A percentile compares a stretch with the other conserved stretches of the same genome.
Evolutionary conservation across 2,797 vertebrate species (phyloP).

Genomic region (Microctenopoma lineatum): DNA sequence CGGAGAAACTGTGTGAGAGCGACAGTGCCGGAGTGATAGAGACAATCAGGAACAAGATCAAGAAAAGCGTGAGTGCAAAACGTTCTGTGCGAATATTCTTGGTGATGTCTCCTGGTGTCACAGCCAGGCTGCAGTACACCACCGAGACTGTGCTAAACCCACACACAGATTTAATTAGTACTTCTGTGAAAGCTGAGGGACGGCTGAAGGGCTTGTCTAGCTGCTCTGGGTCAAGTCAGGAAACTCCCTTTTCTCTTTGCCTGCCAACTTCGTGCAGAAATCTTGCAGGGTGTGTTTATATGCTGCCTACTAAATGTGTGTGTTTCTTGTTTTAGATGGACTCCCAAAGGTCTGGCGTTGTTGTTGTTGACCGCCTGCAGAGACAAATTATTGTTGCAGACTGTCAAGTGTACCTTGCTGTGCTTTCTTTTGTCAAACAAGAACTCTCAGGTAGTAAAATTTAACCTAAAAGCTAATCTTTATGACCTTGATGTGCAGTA

Average conservation of each 20-base stretch:
- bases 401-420: conserved; percentile 98
- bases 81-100: conserved; percentile 19
- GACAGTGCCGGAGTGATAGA: conserved; percentile 94
- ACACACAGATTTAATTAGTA: conserved; percentile 61
- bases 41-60: conserved; percentile 98
- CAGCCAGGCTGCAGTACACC: conserved; percentile 19
- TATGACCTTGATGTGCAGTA: background rate
- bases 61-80: conserved; percentile 91
- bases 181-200: conserved; percentile 51
- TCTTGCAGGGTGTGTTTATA: conserved; percentile 6
- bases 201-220: conserved; percentile 2
- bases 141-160: conserved; percentile 65
- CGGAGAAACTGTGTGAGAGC: conserved; percentile 96
- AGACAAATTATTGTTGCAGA: conserved; percentile 98
- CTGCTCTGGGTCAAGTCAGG: conserved; percentile 25
- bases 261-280: conserved; percentile 11
- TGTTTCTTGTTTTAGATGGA: conserved; percentile 84
- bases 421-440: conserved; percentile 97
- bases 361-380: conserved; percentile 94
- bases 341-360: conserved; percentile 88
- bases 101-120: conserved; percentile 12
- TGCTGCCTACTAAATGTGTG: conserved; percentile 4
- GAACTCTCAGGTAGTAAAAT: conserved; percentile 91
- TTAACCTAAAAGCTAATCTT: conserved; percentile 68
- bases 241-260: conserved; percentile 17